Conservation (phyloP, 2,888 invertebrate species). For the Diarsia dahlii region DNA sequence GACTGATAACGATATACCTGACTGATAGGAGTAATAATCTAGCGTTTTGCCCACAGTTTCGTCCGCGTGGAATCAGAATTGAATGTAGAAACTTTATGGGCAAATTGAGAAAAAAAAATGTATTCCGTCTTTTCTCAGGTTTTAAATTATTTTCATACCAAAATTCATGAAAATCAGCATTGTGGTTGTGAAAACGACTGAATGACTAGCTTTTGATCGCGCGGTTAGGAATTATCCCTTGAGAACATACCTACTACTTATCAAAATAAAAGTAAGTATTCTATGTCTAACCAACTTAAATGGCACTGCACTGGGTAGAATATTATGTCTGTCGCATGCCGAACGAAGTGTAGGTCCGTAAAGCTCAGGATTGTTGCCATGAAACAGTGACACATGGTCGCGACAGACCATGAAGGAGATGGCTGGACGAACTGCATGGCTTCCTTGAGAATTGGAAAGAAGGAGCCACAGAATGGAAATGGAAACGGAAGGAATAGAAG, state of each 20-base stretch:
- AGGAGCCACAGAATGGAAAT: too few species aligned
- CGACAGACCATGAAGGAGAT: not conserved
- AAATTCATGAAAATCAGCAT: not conserved
- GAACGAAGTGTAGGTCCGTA: not conserved
- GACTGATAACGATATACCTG: conserved; percentile 35
- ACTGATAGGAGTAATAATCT: conserved; percentile 10
- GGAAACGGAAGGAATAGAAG: too few species aligned
- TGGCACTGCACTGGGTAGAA: too few species aligned
- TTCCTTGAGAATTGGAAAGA: not conserved
- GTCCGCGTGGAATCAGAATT: not conserved
- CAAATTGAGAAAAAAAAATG: too few species aligned
- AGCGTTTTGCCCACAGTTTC: not conserved
- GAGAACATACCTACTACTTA: not conserved
- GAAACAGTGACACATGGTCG: not conserved
- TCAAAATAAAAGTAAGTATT: not conserved
- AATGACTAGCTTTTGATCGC: not conserved
- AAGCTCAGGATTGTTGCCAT: not conserved
- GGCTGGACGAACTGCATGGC: not conserved
- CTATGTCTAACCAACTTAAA: too few species aligned
- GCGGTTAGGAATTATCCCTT: not conserved
- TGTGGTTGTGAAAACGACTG: not conserved
- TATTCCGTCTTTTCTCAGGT: not conserved
- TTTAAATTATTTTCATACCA: not conserved
- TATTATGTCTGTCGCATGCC: not conserved
- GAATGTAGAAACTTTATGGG: not conserved